phyloP scores from a whole-genome alignment of 2,888 invertebrate species.

The Magallana nippona region DNA sequence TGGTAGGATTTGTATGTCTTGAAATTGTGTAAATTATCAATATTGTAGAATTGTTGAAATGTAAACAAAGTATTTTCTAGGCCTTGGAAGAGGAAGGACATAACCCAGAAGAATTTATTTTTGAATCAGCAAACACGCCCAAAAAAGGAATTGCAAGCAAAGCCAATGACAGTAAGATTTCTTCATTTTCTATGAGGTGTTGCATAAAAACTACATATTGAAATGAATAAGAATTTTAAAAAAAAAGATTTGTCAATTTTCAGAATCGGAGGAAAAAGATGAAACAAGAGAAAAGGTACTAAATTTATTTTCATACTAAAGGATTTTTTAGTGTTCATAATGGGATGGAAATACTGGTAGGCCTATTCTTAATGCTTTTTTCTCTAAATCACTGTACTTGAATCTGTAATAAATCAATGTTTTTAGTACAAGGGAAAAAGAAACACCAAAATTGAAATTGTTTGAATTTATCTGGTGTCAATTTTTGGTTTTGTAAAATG shows the following conservation, averaged over 20 bases:
- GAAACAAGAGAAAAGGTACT: neutral
- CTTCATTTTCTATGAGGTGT: neutral
- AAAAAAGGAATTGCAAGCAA: slow-evolving; percentile 47
- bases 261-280: slow-evolving; percentile 19
- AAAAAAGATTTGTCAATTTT: neutral
- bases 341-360: too few relatives aligned
- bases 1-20: too few relatives aligned
- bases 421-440: too few relatives aligned
- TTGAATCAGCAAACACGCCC: slow-evolving; percentile 81
- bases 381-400: too few relatives aligned
- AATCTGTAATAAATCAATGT: too few relatives aligned
- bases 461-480: too few relatives aligned
- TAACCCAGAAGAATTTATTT: slow-evolving; percentile 87
- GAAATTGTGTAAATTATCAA: too few relatives aligned
- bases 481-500: neutral
- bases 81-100: slow-evolving; percentile 82
- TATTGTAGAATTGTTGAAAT: too few relatives aligned
- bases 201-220: neutral
- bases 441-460: too few relatives aligned
- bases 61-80: slow-evolving; percentile 66
- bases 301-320: neutral
- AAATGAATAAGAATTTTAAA: too few relatives aligned
- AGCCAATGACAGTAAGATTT: slow-evolving; percentile 8
- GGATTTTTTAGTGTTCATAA: too few relatives aligned
- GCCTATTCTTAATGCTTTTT: too few relatives aligned